Conservation (phyloP, 37 sponge, comb jelly and placozoan species). For the Dysidea cf. avara region DNA sequence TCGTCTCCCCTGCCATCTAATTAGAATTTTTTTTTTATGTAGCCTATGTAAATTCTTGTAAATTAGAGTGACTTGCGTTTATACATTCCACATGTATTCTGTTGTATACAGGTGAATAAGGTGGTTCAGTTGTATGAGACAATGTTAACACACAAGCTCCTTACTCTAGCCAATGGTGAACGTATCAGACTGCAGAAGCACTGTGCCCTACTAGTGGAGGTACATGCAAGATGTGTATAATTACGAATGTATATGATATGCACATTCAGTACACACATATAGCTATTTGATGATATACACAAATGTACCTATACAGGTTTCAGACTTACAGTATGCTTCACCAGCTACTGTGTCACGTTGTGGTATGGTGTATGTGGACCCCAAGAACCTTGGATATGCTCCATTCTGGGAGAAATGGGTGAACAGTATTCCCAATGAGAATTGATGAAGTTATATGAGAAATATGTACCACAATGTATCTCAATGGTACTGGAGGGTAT, state of each 20-base stretch:
- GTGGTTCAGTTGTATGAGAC: no score
- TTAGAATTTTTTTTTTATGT: no score
- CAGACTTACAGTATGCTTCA: conserved; percentile 98
- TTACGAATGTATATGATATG: neutral
- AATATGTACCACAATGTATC: conserved; percentile 86
- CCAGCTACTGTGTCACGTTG: conserved; percentile 98
- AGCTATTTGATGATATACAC: neutral
- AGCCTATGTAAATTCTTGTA: no score
- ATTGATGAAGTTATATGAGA: conserved; percentile 71
- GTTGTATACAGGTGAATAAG: conserved; percentile 70
- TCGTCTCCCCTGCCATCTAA: no score
- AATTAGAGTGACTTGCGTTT: no score
- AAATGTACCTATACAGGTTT: conserved; percentile 42
- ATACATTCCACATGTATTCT: no score
- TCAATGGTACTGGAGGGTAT: conserved; percentile 89
- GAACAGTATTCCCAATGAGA: conserved; percentile 50
- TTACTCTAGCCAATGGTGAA: conserved; percentile 98
- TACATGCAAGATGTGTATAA: neutral
- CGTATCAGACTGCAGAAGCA: conserved; percentile 95
- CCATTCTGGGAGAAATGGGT: conserved; percentile 95
- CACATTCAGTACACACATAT: neutral
- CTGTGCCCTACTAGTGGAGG: conserved; percentile 96
- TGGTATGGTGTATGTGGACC: conserved; percentile 99
- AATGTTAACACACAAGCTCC: conserved; percentile 90
- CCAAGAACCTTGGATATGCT: conserved; percentile 93